Evolutionary conservation across 1,140 invertebrate genomes (phyloP), one percentile per base, ranked within the genome.

Genomic region (Heliconius hermathena): DNA sequence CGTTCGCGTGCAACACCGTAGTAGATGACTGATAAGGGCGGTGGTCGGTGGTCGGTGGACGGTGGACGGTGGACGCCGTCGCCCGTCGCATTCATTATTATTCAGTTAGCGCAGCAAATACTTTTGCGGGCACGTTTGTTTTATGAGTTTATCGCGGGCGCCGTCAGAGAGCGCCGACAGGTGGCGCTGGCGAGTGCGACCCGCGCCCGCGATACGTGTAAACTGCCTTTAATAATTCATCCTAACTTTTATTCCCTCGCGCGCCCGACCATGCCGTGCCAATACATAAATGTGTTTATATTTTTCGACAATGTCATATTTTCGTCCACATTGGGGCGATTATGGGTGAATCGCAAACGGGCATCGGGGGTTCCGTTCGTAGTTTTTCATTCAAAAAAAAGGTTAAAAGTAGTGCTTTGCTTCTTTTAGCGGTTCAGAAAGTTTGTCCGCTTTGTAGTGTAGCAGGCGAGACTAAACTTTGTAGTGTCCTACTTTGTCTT

Each of bases 41-140:
- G 66, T 33, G 80, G 73, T 76, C 77, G 54, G 78, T 13, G 11
- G 41, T 3, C 41, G 41, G 46, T 38, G 74, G 54, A 6, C 54
- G 29, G 29, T 33, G 33, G 33, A 33, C 33, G 33, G 54, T 54
- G 60, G 74, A 22, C 60, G 60, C 60, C 60, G 60, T 82, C 71
- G 79, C 82, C 81, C 81, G 84, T 82, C 71, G 79, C 83, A 86
- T 87, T 87, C 85, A 87, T 87, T 88, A 87, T 85, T 84, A 88
- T 88, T 88, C 86, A 90, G 87, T 88, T 85, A 88, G 87, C 82
- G 83, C 80, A 74, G 84, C 83, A 85, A 88, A 87, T 90, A 88
- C 87, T 86, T 85, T 85, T 83, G 85, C 87, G 82, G 80, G 76
- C 77, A 84, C 78, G 72, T 81, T 81, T 83, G 80, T 83, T 82